Conservation (phyloP, 92 coral and sea anemone species). For the Desmophyllum pertusum region DNA sequence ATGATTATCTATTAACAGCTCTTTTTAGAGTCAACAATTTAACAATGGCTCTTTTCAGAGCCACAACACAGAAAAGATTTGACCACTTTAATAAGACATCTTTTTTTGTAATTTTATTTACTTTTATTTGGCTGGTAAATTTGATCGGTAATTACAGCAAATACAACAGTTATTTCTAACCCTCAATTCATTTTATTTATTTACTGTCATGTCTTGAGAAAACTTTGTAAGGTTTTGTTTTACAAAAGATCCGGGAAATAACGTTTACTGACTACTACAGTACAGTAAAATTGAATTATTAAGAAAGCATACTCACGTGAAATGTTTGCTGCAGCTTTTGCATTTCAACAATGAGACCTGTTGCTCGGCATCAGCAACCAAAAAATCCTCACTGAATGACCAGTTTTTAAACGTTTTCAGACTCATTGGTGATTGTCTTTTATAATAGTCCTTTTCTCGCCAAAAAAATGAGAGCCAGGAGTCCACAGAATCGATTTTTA, state of each 20-base stretch:
- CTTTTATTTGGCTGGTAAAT: not conserved
- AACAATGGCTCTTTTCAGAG: slow-evolving; percentile 24
- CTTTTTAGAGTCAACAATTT: not conserved
- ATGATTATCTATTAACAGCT: not conserved
- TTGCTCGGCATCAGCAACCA: slow-evolving; percentile 28
- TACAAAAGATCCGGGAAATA: too few species aligned
- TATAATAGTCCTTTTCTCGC: too few species aligned
- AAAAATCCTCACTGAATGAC: slow-evolving; percentile 47
- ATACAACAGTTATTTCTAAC: slow-evolving; percentile 15
- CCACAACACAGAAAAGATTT: slow-evolving; percentile 15
- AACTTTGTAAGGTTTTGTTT: too few species aligned
- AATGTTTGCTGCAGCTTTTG: slow-evolving; percentile 30
- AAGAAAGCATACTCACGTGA: slow-evolving; percentile 24
- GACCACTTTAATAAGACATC: slow-evolving; percentile 16
- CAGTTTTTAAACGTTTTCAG: slow-evolving; percentile 28
- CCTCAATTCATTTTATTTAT: too few species aligned
- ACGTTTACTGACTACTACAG: too few species aligned
- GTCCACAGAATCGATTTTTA: too few species aligned
- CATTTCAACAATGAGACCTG: slow-evolving; percentile 31
- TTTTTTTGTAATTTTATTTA: slow-evolving; percentile 4
- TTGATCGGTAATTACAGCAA: not conserved
- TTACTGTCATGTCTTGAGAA: too few species aligned
- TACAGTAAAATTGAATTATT: slow-evolving; percentile 6
- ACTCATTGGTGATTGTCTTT: too few species aligned
- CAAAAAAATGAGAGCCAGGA: too few species aligned